Conservation (phyloP, 2,797 vertebrate species). For the Sciaenops ocellatus region DNA sequence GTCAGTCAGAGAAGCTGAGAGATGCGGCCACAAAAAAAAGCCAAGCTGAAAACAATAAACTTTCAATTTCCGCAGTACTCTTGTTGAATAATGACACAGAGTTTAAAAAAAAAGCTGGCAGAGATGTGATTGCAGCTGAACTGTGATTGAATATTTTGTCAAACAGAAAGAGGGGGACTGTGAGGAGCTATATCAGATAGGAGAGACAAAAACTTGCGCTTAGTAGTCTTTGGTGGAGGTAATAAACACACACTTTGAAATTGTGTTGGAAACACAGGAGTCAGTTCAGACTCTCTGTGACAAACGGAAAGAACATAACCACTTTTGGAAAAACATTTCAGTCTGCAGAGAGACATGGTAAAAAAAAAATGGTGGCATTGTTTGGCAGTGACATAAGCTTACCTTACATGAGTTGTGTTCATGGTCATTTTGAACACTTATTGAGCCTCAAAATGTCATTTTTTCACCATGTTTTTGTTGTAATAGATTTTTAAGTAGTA, state of each 20-base stretch:
- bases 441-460: neutral
- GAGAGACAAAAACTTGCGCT: neutral
- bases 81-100: constrained; percentile 37
- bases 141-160: constrained; percentile 38
- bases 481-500: neutral
- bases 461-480: neutral
- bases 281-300: constrained; percentile 9
- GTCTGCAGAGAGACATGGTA: neutral
- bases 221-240: constrained; percentile 15
- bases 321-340: constrained; percentile 16
- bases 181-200: neutral
- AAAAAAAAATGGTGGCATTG: constrained; percentile 14
- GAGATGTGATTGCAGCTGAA: constrained; percentile 26
- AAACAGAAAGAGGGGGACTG: constrained; percentile 15
- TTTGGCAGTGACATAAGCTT: constrained; percentile 22
- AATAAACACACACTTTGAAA: constrained; percentile 21
- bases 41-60: constrained; percentile 46
- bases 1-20: constrained; percentile 24
- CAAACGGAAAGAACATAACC: constrained; percentile 15
- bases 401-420: neutral
- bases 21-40: constrained; percentile 12
- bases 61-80: constrained; percentile 51
- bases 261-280: neutral
- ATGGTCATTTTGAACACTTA: neutral
- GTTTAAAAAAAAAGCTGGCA: neutral